These are phyloP conservation scores for Samia ricini DNA, from an alignment of 1,140 invertebrate species.

Conservation along the genomic window DNA sequence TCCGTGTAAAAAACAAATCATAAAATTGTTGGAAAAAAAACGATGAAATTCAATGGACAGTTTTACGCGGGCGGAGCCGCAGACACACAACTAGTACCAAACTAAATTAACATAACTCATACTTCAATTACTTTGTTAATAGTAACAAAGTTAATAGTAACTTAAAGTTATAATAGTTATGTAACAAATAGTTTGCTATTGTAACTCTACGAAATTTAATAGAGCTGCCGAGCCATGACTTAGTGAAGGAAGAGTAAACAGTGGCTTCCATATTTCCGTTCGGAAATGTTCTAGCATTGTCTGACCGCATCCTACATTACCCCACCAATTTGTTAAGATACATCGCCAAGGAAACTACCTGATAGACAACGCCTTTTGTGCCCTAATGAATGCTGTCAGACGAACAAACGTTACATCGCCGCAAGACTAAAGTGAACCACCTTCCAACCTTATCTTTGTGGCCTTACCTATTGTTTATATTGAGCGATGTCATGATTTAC, in stretches of 20 bases:
- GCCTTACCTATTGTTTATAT: slow-evolving; percentile 44
- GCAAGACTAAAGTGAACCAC: slow-evolving; percentile 53
- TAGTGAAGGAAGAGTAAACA: slow-evolving; percentile 21
- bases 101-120: too few relatives aligned
- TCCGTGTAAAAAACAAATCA: too few relatives aligned
- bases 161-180: neutral
- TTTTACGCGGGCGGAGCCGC: too few relatives aligned
- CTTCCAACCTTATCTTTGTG: slow-evolving; percentile 56
- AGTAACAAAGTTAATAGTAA: neutral
- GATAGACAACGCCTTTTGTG: slow-evolving; percentile 64
- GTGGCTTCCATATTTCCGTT: slow-evolving; percentile 28
- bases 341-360: slow-evolving; percentile 51
- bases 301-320: slow-evolving; percentile 42
- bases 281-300: slow-evolving; percentile 34
- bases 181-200: neutral
- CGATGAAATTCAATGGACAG: too few relatives aligned
- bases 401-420: slow-evolving; percentile 49
- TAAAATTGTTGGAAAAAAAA: too few relatives aligned
- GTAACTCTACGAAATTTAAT: neutral
- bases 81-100: too few relatives aligned
- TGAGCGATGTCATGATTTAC: slow-evolving; percentile 44
- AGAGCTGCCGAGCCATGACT: slow-evolving; percentile 3
- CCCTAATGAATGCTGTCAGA: slow-evolving; percentile 65
- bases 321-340: slow-evolving; percentile 49
- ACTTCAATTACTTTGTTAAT: neutral